These are phyloP conservation scores for Anastrepha obliqua DNA, from an alignment of 1,140 invertebrate species.

Conservation along the genomic window DNA sequence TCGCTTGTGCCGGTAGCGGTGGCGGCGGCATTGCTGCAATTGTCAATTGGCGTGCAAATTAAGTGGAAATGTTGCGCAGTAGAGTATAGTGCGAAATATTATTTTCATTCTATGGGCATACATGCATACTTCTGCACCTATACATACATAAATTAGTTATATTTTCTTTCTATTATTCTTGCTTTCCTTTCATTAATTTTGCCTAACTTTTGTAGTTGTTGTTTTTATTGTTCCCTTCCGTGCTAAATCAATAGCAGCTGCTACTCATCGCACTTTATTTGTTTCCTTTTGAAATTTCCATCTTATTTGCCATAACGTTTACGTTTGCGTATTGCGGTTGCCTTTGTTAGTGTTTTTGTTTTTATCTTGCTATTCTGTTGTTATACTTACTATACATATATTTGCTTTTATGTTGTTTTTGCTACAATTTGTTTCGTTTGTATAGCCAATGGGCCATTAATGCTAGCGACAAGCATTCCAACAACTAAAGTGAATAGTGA, in stretches of 20 bases:
- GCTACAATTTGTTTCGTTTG: conserved; percentile 16
- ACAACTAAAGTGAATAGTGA: neutral
- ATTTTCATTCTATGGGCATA: neutral
- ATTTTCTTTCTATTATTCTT: conserved; percentile 47
- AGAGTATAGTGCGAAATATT: conserved; percentile 7
- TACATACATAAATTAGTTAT: neutral
- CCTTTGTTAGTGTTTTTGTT: neutral
- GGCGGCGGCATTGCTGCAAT: conserved; percentile 36
- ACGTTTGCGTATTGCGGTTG: conserved; percentile 17
- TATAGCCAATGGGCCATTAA: neutral
- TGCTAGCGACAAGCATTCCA: neutral
- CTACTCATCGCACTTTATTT: neutral
- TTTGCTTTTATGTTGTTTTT: conserved; percentile 14
- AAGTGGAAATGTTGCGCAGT: conserved; percentile 51
- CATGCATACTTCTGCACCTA: no score
- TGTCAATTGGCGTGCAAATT: conserved; percentile 51
- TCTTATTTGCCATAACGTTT: conserved; percentile 15
- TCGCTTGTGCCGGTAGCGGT: neutral
- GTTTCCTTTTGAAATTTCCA: neutral
- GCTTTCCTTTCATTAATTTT: conserved; percentile 31
- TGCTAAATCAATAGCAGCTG: conserved; percentile 47
- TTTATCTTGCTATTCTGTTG: neutral
- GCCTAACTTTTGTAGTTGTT: neutral
- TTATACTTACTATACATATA: neutral
- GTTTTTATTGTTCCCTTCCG: neutral